A percentile compares a stretch with the other conserved stretches of the same genome.
These are phyloP conservation scores for Tetheella fluctuosa DNA, from an alignment of 2,888 invertebrate genomes.

Conservation along the genomic window DNA sequence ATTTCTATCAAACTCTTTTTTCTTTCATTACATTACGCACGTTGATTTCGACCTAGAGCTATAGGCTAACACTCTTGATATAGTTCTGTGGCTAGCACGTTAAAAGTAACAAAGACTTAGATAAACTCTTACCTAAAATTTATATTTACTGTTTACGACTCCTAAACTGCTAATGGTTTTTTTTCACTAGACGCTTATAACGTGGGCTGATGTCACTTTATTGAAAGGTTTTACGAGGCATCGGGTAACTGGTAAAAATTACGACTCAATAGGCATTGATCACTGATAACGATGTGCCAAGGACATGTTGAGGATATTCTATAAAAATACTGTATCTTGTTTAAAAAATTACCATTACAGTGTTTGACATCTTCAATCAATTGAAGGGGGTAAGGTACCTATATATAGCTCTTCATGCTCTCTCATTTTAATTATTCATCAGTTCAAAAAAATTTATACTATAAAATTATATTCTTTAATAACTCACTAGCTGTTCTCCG, in stretches of 20 bases:
- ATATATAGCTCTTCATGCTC: no score
- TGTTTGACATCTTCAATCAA: not conserved
- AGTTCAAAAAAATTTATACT: no score
- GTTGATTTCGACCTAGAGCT: not conserved
- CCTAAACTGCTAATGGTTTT: not conserved
- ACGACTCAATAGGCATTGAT: constrained; percentile 57
- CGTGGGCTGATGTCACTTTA: constrained; percentile 32
- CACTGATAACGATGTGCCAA: constrained; percentile 45
- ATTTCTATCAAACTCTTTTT: no score
- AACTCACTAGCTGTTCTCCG: no score
- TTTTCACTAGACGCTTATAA: not conserved
- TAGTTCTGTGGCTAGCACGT: no score
- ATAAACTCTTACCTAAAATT: not conserved
- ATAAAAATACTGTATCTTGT: not conserved
- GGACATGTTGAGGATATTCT: constrained; percentile 22
- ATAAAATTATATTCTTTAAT: no score
- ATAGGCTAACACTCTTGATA: not conserved
- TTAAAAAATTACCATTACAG: not conserved
- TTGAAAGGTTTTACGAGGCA: constrained; percentile 53
- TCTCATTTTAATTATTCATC: no score
- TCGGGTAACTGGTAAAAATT: constrained; percentile 50
- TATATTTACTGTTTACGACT: not conserved
- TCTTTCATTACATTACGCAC: not conserved
- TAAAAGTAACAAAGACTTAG: not conserved
- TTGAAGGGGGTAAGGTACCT: no score